These are phyloP conservation scores for Mantis religiosa DNA, from an alignment of 2,888 invertebrate genomes.

Conservation along the genomic window DNA sequence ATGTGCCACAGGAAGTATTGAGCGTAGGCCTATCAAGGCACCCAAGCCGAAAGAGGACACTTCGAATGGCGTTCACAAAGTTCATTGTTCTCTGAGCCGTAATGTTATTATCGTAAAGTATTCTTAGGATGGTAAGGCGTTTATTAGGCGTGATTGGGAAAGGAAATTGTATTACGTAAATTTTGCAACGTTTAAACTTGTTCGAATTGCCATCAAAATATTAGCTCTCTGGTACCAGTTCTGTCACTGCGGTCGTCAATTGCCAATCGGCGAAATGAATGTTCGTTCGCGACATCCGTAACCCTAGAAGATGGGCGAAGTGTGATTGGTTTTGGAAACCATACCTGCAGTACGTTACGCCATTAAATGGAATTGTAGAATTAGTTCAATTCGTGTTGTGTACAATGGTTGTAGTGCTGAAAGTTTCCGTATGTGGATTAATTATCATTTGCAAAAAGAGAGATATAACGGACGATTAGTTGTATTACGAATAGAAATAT, in stretches of 20 bases:
- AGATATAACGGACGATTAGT: background rate
- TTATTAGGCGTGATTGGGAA: background rate
- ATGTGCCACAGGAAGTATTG: conserved; percentile 39
- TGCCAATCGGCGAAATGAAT: conserved; percentile 15
- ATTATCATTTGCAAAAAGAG: background rate
- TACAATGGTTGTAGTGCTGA: background rate
- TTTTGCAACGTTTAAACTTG: background rate
- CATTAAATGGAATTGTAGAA: background rate
- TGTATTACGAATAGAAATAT: background rate
- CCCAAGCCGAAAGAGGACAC: conserved; percentile 49
- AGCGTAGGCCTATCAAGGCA: conserved; percentile 40
- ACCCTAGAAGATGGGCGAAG: background rate
- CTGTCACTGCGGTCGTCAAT: conserved; percentile 14
- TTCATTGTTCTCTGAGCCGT: conserved; percentile 50
- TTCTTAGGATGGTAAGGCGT: background rate
- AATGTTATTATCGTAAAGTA: conserved; percentile 27
- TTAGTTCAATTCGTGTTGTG: background rate
- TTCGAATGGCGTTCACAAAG: conserved; percentile 54
- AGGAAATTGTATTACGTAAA: background rate
- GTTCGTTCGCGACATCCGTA: conserved; percentile 4
- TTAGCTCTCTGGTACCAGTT: background rate
- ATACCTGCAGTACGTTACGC: background rate
- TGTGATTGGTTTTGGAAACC: background rate
- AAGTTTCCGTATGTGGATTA: background rate
- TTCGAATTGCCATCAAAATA: background rate